A percentile compares a stretch with the other conserved stretches of the same genome.
Evolutionary conservation across 2,888 invertebrate species (phyloP).

Genomic region (Peribatodes rhomboidaria): DNA sequence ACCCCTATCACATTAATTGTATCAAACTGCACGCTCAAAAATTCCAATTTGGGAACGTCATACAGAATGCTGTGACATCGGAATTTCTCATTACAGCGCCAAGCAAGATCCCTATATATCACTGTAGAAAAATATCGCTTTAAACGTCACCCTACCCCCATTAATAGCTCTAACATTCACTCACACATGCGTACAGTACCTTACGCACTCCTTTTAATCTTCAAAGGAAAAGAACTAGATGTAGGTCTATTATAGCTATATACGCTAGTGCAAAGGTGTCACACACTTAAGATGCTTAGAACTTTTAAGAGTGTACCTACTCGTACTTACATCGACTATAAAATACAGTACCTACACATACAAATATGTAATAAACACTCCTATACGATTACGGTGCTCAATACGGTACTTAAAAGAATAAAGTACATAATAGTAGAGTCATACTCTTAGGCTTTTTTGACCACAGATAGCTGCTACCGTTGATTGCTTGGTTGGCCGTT

Average conservation of each 20-base stretch:
- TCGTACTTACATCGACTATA: no score
- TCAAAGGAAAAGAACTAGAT: constrained; percentile 21
- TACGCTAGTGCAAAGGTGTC: not conserved
- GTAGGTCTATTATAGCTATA: not conserved
- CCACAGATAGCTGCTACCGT: no score
- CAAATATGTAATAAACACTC: no score
- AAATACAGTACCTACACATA: no score
- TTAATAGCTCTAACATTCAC: constrained; percentile 70
- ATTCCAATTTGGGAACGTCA: constrained; percentile 62
- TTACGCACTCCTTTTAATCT: constrained; percentile 44
- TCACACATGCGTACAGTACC: constrained; percentile 2
- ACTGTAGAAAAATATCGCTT: constrained; percentile 82
- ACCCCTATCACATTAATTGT: constrained; percentile 54
- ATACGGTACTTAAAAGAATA: no score
- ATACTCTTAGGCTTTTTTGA: no score
- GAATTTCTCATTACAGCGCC: constrained; percentile 83
- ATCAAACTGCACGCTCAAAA: constrained; percentile 64
- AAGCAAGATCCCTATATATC: constrained; percentile 81
- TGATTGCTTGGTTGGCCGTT: no score
- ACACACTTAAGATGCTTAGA: no score
- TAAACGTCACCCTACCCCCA: constrained; percentile 73
- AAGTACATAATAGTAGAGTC: no score
- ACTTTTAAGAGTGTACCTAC: no score
- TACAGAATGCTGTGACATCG: constrained; percentile 81
- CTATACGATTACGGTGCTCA: no score